Percentiles rank a stretch among this genome's conserved stretches.
These are phyloP conservation scores for Hemaris fuciformis DNA, from an alignment of 2,888 invertebrate species.

Conservation along the genomic window DNA sequence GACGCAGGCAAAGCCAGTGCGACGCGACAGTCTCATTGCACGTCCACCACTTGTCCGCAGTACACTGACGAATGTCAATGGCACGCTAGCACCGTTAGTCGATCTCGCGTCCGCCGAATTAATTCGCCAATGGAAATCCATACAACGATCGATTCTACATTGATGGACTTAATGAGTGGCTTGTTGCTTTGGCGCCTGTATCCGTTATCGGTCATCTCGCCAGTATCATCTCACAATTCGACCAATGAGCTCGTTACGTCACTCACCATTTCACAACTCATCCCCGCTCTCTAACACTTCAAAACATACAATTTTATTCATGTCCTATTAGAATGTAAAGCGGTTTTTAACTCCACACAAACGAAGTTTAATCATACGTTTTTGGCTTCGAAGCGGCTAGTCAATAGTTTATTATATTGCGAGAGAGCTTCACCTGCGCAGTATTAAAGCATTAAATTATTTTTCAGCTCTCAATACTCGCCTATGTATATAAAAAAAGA, in stretches of 20 bases:
- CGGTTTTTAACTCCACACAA: background rate
- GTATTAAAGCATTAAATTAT: slow-evolving; percentile 33
- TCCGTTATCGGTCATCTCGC: slow-evolving; percentile 66
- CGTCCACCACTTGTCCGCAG: slow-evolving; percentile 33
- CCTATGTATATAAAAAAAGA: slow-evolving; percentile 60
- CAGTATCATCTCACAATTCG: slow-evolving; percentile 32
- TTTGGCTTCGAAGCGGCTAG: background rate
- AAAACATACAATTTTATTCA: background rate
- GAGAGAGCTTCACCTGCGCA: too few species aligned
- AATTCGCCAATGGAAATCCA: slow-evolving; percentile 75
- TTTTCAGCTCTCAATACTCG: slow-evolving; percentile 57
- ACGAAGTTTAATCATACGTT: background rate
- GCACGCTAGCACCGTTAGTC: slow-evolving; percentile 77
- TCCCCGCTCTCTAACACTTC: background rate
- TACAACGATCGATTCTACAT: slow-evolving; percentile 67
- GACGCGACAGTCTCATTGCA: slow-evolving; percentile 22
- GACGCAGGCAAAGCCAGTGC: background rate
- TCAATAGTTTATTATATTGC: background rate
- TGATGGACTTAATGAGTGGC: slow-evolving; percentile 71
- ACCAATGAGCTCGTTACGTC: slow-evolving; percentile 41
- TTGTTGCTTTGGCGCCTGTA: slow-evolving; percentile 57
- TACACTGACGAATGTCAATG: slow-evolving; percentile 78
- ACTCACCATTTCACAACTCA: slow-evolving; percentile 17
- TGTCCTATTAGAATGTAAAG: background rate
- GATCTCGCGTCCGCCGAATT: slow-evolving; percentile 77